Evolutionary conservation across 1,140 invertebrate genomes (phyloP), one percentile per base, ranked within the genome.

Genomic region (Palaemon carinicauda): DNA sequence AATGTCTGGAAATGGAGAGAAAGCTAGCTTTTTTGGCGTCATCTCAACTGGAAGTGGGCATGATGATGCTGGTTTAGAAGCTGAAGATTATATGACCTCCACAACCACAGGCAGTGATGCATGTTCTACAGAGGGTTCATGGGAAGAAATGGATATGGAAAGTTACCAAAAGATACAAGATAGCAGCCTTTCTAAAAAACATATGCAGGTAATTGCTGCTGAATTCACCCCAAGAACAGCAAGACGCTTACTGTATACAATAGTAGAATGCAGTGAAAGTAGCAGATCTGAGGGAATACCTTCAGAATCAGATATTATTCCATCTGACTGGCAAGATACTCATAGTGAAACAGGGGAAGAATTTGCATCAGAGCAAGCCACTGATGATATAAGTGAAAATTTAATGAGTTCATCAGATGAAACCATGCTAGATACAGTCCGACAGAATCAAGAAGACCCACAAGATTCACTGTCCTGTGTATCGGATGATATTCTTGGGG

Each of bases 201-300:
- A 86, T 4, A 5, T 80, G 15, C 84, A 80, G 24, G 69, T 86
- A 5, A 80, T 86, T 21, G 56, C 84, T 14, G 29, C 84, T 9
- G 84, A 84, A 31, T 84, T 80, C 60, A 80, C 82, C 0, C 82
- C 75, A 19, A 53, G 75, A 15, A 88, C 85, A n/a, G 87, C 87
- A 14, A 60, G 69, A n/a, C 77, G 89, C 10, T 71, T 87, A 19
- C 53, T 89, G 29, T 89, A 89, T 53, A 89, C 89, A 1, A 89
- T 89, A 19, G 79, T 89, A 14, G 89, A 89, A 51, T 89, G 89
- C 82, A 89, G 89, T 65, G 89, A 89, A 83, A 86, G 82, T 15
- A 89, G 89, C 33, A 60, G 82, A 1, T 87, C 89, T 50, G 89
- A 89, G 53, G 82, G 87, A n/a, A 53, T 81, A 7, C 52, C 82